Percentiles rank a stretch among this genome's conserved stretches.
Conservation (phyloP, 2,113 vertebrate species). For the Microtus montanus region DNA sequence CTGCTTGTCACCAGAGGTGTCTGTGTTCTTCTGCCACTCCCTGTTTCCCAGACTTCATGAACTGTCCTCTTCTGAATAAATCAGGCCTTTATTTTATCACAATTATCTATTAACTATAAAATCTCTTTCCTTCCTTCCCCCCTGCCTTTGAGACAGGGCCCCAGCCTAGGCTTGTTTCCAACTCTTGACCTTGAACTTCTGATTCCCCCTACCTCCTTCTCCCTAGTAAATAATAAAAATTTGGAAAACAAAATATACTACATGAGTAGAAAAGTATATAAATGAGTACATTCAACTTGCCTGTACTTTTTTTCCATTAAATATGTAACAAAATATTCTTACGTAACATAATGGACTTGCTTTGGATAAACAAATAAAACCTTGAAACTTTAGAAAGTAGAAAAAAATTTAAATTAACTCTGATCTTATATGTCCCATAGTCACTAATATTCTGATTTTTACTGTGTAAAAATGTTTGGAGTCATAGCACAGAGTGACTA, state of each 20-base stretch:
- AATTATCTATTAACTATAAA: background rate
- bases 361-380: background rate
- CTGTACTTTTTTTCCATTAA: background rate
- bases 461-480: background rate
- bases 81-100: background rate
- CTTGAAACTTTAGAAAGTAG: background rate
- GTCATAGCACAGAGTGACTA: background rate
- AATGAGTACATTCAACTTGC: background rate
- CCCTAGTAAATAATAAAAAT: background rate
- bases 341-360: background rate
- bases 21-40: background rate
- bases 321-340: background rate
- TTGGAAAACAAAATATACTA: background rate
- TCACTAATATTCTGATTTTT: slow-evolving; percentile 24
- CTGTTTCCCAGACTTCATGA: background rate
- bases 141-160: background rate
- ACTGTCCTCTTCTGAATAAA: slow-evolving; percentile 21
- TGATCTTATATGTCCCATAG: background rate
- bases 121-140: too few species aligned
- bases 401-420: background rate
- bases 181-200: background rate
- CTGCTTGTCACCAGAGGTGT: background rate
- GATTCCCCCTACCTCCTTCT: too few species aligned
- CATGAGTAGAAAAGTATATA: background rate
- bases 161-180: background rate